Evolutionary conservation across 2,797 vertebrate genomes (phyloP).

Genomic region (Menidia menidia): DNA sequence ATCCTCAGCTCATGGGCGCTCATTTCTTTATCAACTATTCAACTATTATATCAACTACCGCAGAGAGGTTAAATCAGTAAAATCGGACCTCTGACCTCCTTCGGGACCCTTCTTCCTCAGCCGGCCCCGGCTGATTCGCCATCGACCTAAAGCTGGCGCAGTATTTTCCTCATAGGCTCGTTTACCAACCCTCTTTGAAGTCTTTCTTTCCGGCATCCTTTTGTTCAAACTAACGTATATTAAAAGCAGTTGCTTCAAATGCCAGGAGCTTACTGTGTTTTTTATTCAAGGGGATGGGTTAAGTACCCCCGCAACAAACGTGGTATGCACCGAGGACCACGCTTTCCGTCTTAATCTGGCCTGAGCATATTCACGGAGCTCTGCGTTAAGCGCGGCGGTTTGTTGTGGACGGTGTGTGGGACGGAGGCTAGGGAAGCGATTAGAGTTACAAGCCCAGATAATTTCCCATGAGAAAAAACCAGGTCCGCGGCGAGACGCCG

Average conservation of each 20-base stretch:
- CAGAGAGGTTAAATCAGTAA: not conserved
- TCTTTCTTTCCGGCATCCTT: constrained; percentile 6
- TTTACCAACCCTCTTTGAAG: not conserved
- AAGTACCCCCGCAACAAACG: not conserved
- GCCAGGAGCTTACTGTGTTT: not conserved
- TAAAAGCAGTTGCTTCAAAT: not conserved
- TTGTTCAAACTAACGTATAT: not conserved
- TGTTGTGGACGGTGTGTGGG: not conserved
- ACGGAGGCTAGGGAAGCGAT: constrained; percentile 2
- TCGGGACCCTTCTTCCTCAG: not conserved
- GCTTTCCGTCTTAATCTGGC: not conserved
- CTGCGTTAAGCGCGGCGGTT: not conserved
- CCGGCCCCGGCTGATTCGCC: not conserved
- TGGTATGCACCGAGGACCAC: not conserved
- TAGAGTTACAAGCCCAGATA: constrained; percentile 1
- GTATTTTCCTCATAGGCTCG: not conserved
- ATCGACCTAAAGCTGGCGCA: not conserved
- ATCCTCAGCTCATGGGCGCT: not conserved
- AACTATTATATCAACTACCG: no score
- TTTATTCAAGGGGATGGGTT: not conserved
- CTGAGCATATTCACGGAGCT: no score
- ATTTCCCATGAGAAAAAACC: constrained; percentile 9
- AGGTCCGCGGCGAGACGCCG: constrained; percentile 9
- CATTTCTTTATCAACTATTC: not conserved
- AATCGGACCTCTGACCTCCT: not conserved